Percentiles rank a stretch among this genome's conserved stretches.
Evolutionary conservation across 2,113 vertebrate genomes (phyloP).

Genomic region (Lycaon pictus): DNA sequence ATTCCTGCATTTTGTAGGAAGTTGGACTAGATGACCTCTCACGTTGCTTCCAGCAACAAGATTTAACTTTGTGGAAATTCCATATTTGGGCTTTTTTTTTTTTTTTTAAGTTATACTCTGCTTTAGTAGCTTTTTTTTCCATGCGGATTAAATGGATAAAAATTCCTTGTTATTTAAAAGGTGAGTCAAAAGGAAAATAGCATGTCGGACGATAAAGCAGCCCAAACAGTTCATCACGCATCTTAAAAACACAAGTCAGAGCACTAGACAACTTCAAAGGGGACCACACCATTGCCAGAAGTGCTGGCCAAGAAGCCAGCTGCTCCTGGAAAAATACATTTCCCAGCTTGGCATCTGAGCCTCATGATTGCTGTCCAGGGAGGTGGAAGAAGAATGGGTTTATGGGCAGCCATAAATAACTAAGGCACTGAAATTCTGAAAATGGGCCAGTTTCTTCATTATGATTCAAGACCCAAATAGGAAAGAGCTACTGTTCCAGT

Average conservation of each 20-base stretch:
- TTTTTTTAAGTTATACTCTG: neutral
- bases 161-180: conserved; percentile 56
- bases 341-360: conserved; percentile 64
- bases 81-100: neutral
- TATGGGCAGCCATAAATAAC: conserved; percentile 61
- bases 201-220: neutral
- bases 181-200: conserved; percentile 53
- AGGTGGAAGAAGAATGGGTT: conserved; percentile 56
- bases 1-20: conserved; percentile 21
- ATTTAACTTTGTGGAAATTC: conserved; percentile 48
- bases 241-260: conserved; percentile 37
- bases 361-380: conserved; percentile 61
- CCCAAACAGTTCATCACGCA: conserved; percentile 23
- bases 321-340: conserved; percentile 75
- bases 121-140: conserved; percentile 46
- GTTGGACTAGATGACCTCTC: neutral
- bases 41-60: neutral
- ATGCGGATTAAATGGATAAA: conserved; percentile 57
- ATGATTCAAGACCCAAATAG: conserved; percentile 52
- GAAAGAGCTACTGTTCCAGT: neutral
- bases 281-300: neutral
- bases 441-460: conserved; percentile 55
- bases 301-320: conserved; percentile 60
- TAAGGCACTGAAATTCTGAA: conserved; percentile 41
- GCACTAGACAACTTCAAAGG: conserved; percentile 23